These are phyloP conservation scores for Tyrannus savana DNA, from an alignment of 2,113 vertebrate species.

Conservation along the genomic window DNA sequence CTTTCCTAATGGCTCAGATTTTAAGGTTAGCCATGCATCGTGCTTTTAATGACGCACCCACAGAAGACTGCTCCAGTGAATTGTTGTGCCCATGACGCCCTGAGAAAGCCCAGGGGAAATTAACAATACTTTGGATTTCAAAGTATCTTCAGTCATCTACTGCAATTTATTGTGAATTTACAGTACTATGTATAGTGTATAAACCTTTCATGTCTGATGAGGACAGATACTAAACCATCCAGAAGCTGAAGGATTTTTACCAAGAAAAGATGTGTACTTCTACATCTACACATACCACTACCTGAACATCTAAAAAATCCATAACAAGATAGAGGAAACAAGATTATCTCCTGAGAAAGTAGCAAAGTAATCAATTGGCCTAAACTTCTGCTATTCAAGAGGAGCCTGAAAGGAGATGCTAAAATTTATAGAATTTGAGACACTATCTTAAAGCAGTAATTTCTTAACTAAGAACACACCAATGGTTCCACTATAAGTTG, in stretches of 20 bases:
- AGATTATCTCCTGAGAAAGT: background rate
- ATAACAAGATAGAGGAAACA: background rate
- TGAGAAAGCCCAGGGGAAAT: background rate
- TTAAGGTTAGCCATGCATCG: background rate
- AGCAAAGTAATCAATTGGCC: background rate
- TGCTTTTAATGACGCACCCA: background rate
- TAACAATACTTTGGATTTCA: background rate
- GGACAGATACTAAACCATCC: background rate
- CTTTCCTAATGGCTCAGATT: background rate
- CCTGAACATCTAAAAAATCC: constrained; percentile 10
- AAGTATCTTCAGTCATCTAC: background rate
- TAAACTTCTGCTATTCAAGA: background rate
- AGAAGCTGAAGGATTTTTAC: background rate
- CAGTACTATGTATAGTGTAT: background rate
- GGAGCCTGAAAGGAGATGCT: background rate
- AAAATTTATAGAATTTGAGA: background rate
- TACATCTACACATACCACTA: background rate
- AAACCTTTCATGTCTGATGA: background rate
- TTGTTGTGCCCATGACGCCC: background rate
- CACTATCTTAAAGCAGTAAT: background rate
- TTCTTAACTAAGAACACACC: background rate
- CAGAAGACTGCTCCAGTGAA: background rate
- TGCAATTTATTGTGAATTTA: background rate
- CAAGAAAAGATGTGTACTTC: background rate
- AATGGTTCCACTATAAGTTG: background rate